These are phyloP conservation scores for Archaeoteleia sp. DNA, from an alignment of 2,888 invertebrate species.

Conservation along the genomic window DNA sequence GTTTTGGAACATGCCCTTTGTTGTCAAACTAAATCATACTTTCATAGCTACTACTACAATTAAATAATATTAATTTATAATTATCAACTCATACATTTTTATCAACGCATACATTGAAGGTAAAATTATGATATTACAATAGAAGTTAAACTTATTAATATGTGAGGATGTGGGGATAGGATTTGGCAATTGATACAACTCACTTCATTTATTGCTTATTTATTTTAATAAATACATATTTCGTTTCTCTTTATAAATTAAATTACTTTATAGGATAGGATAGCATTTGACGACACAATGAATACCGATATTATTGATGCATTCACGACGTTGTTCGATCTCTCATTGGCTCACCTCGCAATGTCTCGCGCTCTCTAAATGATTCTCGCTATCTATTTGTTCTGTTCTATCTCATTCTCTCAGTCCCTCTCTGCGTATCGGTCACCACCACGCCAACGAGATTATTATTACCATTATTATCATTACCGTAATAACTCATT, in stretches of 20 bases:
- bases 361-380: slow-evolving; percentile 53
- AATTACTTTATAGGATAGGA: slow-evolving; percentile 74
- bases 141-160: too few relatives aligned
- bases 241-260: slow-evolving; percentile 75
- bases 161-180: too few relatives aligned
- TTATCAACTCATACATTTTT: too few relatives aligned
- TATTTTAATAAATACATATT: slow-evolving; percentile 75
- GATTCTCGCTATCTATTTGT: slow-evolving; percentile 51
- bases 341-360: slow-evolving; percentile 52
- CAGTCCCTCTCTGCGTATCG: slow-evolving; percentile 57
- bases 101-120: too few relatives aligned
- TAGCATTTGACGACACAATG: slow-evolving; percentile 69
- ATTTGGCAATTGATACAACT: too few relatives aligned
- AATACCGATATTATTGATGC: slow-evolving; percentile 50
- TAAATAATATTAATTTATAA: too few relatives aligned
- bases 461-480: not conserved
- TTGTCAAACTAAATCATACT: too few relatives aligned
- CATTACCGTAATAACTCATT: not conserved
- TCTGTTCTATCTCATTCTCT: slow-evolving; percentile 58
- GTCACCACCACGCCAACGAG: slow-evolving; percentile 54
- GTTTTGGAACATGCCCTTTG: too few relatives aligned
- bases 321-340: slow-evolving; percentile 54
- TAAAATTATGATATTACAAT: too few relatives aligned
- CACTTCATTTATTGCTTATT: slow-evolving; percentile 75
- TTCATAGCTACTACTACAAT: too few relatives aligned